Conservation (phyloP, 1,140 invertebrate species). For the Gonioctena quinquepunctata region DNA sequence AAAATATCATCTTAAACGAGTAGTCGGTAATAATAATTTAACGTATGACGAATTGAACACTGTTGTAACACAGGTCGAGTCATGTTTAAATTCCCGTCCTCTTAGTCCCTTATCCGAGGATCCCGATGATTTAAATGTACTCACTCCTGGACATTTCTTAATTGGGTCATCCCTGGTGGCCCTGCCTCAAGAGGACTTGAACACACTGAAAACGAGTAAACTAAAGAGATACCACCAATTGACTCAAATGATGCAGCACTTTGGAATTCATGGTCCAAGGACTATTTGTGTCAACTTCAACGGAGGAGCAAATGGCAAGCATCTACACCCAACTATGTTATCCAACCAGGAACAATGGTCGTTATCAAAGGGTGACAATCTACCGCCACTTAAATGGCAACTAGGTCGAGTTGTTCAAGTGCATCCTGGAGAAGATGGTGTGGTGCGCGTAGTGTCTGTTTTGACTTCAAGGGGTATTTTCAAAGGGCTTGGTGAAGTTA, state of each 20-base stretch:
- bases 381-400: slow-evolving; percentile 36
- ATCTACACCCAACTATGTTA: slow-evolving; percentile 21
- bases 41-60: slow-evolving; percentile 32
- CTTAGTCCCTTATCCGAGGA: slow-evolving; percentile 15
- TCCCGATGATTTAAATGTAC: slow-evolving; percentile 20
- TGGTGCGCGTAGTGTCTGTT: slow-evolving; percentile 47
- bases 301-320: slow-evolving; percentile 26
- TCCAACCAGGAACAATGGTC: slow-evolving; percentile 5
- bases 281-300: no score
- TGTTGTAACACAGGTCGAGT: slow-evolving; percentile 26
- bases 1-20: slow-evolving; percentile 28
- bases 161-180: slow-evolving; percentile 36
- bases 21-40: slow-evolving; percentile 8
- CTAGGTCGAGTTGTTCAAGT: slow-evolving; percentile 46
- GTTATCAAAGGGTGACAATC: slow-evolving; percentile 27
- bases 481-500: slow-evolving; percentile 17
- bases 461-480: slow-evolving; percentile 36
- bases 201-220: background rate
- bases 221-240: background rate
- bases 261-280: no score
- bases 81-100: slow-evolving; percentile 27
- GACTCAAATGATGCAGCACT: slow-evolving; percentile 11
- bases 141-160: slow-evolving; percentile 42
- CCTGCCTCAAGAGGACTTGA: slow-evolving; percentile 8
- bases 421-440: slow-evolving; percentile 47